These are phyloP conservation scores for Neocloeon triangulifer DNA, from an alignment of 1,140 invertebrate genomes.

Conservation along the genomic window DNA sequence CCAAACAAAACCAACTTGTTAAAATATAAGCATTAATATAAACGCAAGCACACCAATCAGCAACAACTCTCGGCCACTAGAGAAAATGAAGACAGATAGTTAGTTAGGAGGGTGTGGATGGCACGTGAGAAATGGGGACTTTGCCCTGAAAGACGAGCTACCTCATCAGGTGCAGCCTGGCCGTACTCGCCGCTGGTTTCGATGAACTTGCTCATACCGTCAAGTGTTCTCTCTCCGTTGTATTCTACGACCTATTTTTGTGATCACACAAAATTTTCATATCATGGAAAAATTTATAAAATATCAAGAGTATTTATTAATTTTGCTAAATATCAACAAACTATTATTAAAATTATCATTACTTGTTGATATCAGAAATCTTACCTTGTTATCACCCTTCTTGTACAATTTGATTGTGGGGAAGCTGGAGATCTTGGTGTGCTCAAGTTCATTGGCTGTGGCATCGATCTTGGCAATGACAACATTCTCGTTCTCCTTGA, in stretches of 20 bases:
- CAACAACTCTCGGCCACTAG: not conserved
- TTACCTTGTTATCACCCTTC: constrained; percentile 74
- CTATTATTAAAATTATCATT: not conserved
- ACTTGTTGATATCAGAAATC: constrained; percentile 3
- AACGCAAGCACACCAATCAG: not conserved
- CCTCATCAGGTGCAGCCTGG: constrained; percentile 34
- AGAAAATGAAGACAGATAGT: constrained; percentile 1
- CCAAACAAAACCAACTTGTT: constrained; percentile 3
- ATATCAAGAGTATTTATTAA: too few species aligned
- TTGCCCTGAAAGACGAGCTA: constrained; percentile 14
- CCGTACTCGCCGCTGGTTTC: constrained; percentile 50
- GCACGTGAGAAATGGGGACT: constrained; percentile 1
- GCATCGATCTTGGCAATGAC: constrained; percentile 98
- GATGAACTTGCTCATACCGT: constrained; percentile 80
- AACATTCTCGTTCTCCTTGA: constrained; percentile 57
- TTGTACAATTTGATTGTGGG: constrained; percentile 93
- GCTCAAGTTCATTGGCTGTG: constrained; percentile 89
- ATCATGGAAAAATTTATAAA: too few species aligned
- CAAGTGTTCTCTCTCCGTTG: constrained; percentile 84
- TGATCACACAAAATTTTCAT: too few species aligned
- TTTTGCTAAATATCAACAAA: too few species aligned
- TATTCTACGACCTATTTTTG: constrained; percentile 79
- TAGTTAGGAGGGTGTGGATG: not conserved
- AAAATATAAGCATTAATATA: not conserved
- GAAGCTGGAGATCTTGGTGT: constrained; percentile 85